Conservation (phyloP, 2,888 invertebrate genomes). For the Drosophila aldrichi region DNA sequence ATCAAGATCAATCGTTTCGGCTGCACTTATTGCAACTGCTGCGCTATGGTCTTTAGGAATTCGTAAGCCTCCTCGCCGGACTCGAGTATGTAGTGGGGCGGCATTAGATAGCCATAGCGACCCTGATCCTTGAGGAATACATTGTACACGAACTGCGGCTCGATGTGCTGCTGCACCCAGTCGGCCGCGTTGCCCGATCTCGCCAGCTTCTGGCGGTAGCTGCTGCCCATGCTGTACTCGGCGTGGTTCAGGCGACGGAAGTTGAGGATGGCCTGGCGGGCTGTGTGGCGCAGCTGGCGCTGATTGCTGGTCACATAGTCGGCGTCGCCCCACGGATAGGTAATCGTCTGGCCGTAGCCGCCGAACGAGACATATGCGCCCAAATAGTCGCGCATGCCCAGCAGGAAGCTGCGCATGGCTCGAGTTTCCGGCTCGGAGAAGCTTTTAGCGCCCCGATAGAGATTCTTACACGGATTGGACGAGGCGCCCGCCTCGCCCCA, state of each 20-base stretch:
- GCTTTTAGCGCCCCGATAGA: slow-evolving; percentile 90
- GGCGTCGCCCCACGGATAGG: slow-evolving; percentile 85
- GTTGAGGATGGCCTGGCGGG: slow-evolving; percentile 72
- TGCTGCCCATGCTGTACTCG: slow-evolving; percentile 81
- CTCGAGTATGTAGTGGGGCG: slow-evolving; percentile 82
- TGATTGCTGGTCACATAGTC: slow-evolving; percentile 82
- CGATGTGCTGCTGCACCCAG: slow-evolving; percentile 81
- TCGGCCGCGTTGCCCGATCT: slow-evolving; percentile 83
- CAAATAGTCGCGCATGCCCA: slow-evolving; percentile 78
- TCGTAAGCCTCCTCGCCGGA: slow-evolving; percentile 83
- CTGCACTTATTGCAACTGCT: slow-evolving; percentile 55
- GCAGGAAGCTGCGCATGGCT: slow-evolving; percentile 87
- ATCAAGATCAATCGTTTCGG: not conserved
- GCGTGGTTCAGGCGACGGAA: slow-evolving; percentile 79
- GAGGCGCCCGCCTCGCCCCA: slow-evolving; percentile 94
- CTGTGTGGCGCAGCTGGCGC: slow-evolving; percentile 70
- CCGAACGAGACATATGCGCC: slow-evolving; percentile 82
- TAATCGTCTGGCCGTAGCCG: slow-evolving; percentile 86
- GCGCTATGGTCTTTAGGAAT: slow-evolving; percentile 79
- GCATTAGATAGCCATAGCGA: slow-evolving; percentile 83
- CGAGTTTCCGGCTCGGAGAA: slow-evolving; percentile 95
- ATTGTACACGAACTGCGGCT: slow-evolving; percentile 81
- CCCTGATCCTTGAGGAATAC: slow-evolving; percentile 83
- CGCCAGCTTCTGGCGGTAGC: slow-evolving; percentile 81
- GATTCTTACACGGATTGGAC: slow-evolving; percentile 92